A percentile compares a stretch with the other conserved stretches of the same genome.
Conservation (phyloP, 2,888 invertebrate genomes). For the Cryptocephalus primarius region DNA sequence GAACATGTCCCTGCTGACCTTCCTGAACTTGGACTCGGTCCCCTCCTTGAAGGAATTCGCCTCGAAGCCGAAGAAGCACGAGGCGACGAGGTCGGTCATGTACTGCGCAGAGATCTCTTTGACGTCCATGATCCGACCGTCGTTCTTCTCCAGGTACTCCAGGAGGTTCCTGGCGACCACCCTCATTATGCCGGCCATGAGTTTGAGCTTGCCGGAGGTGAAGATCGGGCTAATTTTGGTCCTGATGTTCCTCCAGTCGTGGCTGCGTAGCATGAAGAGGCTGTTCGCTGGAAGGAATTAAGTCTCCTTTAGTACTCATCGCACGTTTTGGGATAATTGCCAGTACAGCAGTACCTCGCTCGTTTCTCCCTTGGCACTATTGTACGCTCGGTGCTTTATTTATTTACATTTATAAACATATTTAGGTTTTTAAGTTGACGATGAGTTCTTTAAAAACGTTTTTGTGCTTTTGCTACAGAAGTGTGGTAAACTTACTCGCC, state of each 20-base stretch:
- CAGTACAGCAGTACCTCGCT: too few species aligned
- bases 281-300: constrained; percentile 37
- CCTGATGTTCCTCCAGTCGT: constrained; percentile 43
- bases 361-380: too few species aligned
- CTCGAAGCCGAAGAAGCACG: constrained; percentile 39
- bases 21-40: constrained; percentile 31
- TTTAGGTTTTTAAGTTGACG: too few species aligned
- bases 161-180: constrained; percentile 30
- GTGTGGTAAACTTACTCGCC: too few species aligned
- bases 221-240: constrained; percentile 43
- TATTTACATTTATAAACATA: too few species aligned
- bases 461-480: too few species aligned
- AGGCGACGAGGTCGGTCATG: constrained; percentile 39
- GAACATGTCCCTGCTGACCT: constrained; percentile 30
- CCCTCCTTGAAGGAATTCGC: constrained; percentile 29
- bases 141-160: constrained; percentile 20
- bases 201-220: constrained; percentile 43
- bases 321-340: too few species aligned
- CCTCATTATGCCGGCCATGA: constrained; percentile 40
- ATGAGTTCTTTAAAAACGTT: too few species aligned
- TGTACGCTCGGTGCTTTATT: too few species aligned
- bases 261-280: constrained; percentile 38
- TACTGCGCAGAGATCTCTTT: constrained; percentile 32
- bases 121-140: constrained; percentile 20
- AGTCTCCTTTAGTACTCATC: too few species aligned